A percentile compares a stretch with the other conserved stretches of the same genome.
Conservation (phyloP, 2,797 vertebrate genomes). For the Echiichthys vipera region DNA sequence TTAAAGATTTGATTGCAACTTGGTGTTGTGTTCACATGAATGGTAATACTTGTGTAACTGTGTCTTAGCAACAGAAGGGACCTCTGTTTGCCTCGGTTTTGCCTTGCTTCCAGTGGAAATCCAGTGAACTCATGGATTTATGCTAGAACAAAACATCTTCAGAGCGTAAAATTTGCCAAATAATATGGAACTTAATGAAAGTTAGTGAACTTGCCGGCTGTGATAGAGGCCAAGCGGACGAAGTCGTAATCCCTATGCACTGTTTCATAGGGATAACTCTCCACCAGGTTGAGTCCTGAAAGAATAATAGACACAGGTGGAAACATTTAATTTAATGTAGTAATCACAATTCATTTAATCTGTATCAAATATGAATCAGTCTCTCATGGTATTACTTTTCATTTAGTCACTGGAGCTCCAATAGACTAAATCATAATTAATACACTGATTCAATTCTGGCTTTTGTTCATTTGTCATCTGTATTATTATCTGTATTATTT, state of each 20-base stretch:
- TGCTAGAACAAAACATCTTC: slow-evolving; percentile 19
- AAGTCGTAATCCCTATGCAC: slow-evolving; percentile 90
- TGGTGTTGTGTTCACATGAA: slow-evolving; percentile 32
- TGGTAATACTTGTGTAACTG: slow-evolving; percentile 17
- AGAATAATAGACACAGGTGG: slow-evolving; percentile 23
- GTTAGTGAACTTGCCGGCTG: slow-evolving; percentile 85
- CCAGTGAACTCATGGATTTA: background rate
- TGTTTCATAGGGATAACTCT: slow-evolving; percentile 90
- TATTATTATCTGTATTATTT: background rate
- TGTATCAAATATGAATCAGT: slow-evolving; percentile 5
- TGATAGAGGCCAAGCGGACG: slow-evolving; percentile 92
- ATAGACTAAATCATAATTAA: slow-evolving; percentile 1
- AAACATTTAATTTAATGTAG: slow-evolving; percentile 8
- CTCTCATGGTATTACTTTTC: slow-evolving; percentile 1
- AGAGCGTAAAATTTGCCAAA: slow-evolving; percentile 28
- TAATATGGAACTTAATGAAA: slow-evolving; percentile 47
- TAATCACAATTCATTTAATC: background rate
- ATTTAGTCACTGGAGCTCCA: slow-evolving; percentile 18
- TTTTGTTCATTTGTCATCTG: slow-evolving; percentile 6
- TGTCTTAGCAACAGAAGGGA: slow-evolving; percentile 21
- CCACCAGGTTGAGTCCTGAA: slow-evolving; percentile 90
- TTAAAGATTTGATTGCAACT: too few relatives aligned
- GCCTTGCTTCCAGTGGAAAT: slow-evolving; percentile 34
- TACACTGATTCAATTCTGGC: background rate
- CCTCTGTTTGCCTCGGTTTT: slow-evolving; percentile 30